These are phyloP conservation scores for Acropora yongei DNA, from an alignment of 64 coral and sea anemone genomes.

Conservation along the genomic window DNA sequence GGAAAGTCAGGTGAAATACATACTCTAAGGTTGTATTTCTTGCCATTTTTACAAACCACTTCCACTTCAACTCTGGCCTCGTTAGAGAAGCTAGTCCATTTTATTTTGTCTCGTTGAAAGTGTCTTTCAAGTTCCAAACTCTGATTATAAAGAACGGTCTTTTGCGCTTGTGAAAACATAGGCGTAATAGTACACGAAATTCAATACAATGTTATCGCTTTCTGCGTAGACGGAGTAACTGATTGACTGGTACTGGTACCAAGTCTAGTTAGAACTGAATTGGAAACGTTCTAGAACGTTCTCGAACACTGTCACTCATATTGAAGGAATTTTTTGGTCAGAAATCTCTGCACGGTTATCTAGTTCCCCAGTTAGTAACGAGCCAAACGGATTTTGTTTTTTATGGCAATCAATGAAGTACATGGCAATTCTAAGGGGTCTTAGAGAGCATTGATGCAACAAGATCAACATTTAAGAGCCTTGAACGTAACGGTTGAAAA, in stretches of 20 bases:
- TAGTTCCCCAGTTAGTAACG: neutral
- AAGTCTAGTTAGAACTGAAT: too few species aligned
- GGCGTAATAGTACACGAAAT: neutral
- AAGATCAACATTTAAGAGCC: too few species aligned
- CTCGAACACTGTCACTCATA: too few species aligned
- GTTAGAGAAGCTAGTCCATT: constrained; percentile 63
- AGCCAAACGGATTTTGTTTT: neutral
- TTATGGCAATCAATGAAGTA: too few species aligned
- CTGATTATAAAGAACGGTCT: constrained; percentile 54
- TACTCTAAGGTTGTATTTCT: constrained; percentile 48
- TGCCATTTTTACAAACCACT: constrained; percentile 33
- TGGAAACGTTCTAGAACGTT: too few species aligned
- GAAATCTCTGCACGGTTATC: neutral
- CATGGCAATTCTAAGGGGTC: too few species aligned
- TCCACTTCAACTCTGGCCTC: constrained; percentile 32
- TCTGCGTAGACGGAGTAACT: too few species aligned
- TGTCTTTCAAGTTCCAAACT: constrained; percentile 50
- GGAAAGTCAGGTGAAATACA: constrained; percentile 64
- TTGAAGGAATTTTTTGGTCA: too few species aligned
- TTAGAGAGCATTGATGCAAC: too few species aligned
- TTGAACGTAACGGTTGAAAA: too few species aligned
- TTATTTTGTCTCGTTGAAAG: constrained; percentile 60
- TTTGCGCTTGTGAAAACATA: constrained; percentile 54
- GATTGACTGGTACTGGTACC: too few species aligned
- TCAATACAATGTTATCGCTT: too few species aligned